Evolutionary conservation across 2,888 invertebrate species (phyloP), one percentile per base, ranked within the genome.

Genomic region (Dinocampus coccinellae): DNA sequence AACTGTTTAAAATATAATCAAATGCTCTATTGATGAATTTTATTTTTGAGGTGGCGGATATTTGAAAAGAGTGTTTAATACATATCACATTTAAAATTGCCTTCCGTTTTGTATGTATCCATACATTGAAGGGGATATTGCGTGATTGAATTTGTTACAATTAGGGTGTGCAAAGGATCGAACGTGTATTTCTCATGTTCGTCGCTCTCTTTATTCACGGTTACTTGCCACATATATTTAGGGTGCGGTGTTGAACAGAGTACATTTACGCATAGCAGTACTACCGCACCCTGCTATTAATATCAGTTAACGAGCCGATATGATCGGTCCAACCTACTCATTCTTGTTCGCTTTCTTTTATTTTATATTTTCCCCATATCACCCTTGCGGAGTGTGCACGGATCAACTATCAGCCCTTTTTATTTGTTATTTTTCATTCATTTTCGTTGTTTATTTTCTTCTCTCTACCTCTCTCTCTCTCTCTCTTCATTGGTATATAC

Each of bases 241-340:
- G 58, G 67, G 75, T 63, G 62, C 62, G 73, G 60, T 65, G 64
- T 60, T 52, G 66, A 68, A 66, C 64, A 67, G 36, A 53, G 57
- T 70, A 65, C 70, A 65, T 39, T 47, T 61, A 69, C 60, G 57
- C 53, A 57, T 60, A 69, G 74, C 73, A 72, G 67, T 73, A 69
- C 77, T 78, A 83, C 86, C 86, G 85, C 87, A 83, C 86, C 87
- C 85, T 82, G 84, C 87, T 86, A 87, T 87, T 87, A 87, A 87
- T 87, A 87, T 86, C 86, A 85, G 85, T 87, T 87, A 87, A 87
- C 87, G 80, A 85, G 83, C 82, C 83, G 85, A 87, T 87, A 85
- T 83, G 85, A 87, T 87, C 87, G 85, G 68, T 55, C 76, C 58
- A 71, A 73, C 76, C 58, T 70, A 73, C 66, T 55, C 73, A 70